Evolutionary conservation across 2,888 invertebrate genomes (phyloP).

Genomic region (Eristalis pertinax): DNA sequence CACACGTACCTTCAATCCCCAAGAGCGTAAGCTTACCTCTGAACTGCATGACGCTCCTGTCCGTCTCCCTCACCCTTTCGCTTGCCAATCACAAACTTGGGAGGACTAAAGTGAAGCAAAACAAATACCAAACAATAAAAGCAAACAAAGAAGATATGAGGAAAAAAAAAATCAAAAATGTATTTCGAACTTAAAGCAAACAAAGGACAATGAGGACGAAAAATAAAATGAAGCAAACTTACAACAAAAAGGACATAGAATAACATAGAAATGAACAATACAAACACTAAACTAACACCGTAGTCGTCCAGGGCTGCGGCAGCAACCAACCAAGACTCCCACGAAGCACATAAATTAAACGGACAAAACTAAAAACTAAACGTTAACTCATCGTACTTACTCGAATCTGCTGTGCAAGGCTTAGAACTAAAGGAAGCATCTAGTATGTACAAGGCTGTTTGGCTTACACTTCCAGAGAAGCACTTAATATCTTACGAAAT

Average conservation of each 20-base stretch:
- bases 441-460: constrained; percentile 62
- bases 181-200: constrained; percentile 31
- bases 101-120: neutral
- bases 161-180: constrained; percentile 25
- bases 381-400: constrained; percentile 18
- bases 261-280: constrained; percentile 27
- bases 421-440: constrained; percentile 43
- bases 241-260: constrained; percentile 9
- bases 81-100: neutral
- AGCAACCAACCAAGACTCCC: neutral
- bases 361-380: constrained; percentile 6
- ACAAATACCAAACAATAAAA: neutral
- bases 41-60: no score
- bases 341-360: constrained; percentile 7
- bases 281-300: neutral
- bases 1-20: no score
- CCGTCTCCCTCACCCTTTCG: no score
- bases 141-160: neutral
- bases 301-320: neutral
- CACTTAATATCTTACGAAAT: constrained; percentile 71
- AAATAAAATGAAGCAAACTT: constrained; percentile 13
- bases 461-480: constrained; percentile 55
- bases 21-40: no score
- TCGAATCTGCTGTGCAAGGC: neutral
- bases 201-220: neutral